A percentile compares a stretch with the other conserved stretches of the same genome.
phyloP scores from a whole-genome alignment of 2,797 vertebrate species.

The Spizella passerina region DNA sequence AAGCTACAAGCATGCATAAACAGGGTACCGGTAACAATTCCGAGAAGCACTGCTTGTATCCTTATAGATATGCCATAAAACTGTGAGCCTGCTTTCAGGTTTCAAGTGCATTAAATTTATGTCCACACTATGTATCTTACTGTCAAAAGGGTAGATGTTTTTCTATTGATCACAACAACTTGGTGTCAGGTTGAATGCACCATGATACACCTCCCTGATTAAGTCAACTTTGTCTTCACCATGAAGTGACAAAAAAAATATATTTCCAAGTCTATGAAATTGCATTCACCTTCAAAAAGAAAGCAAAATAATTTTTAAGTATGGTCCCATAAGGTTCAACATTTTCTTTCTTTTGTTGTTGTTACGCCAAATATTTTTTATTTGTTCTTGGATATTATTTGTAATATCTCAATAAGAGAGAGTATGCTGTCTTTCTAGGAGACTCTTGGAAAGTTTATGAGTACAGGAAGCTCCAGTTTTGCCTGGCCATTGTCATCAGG shows the following conservation, averaged over 20 bases:
- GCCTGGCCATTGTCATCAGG: not conserved
- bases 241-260: not conserved
- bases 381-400: not conserved
- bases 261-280: not conserved
- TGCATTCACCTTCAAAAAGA: not conserved
- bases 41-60: not conserved
- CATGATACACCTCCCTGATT: not conserved
- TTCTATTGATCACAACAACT: not conserved
- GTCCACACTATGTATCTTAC: not conserved
- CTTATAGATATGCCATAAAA: not conserved
- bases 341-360: not conserved
- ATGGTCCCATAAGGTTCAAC: not conserved
- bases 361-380: not conserved
- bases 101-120: not conserved
- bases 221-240: not conserved
- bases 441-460: not conserved
- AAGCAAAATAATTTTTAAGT: not conserved
- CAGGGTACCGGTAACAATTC: not conserved
- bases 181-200: not conserved
- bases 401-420: not conserved
- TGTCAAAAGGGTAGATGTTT: not conserved
- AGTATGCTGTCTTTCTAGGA: not conserved
- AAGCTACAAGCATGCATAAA: not conserved
- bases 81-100: not conserved
- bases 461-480: not conserved